Evolutionary conservation across 2,113 vertebrate species (phyloP), one percentile per base, ranked within the genome.

Genomic region (Cololabis saira): DNA sequence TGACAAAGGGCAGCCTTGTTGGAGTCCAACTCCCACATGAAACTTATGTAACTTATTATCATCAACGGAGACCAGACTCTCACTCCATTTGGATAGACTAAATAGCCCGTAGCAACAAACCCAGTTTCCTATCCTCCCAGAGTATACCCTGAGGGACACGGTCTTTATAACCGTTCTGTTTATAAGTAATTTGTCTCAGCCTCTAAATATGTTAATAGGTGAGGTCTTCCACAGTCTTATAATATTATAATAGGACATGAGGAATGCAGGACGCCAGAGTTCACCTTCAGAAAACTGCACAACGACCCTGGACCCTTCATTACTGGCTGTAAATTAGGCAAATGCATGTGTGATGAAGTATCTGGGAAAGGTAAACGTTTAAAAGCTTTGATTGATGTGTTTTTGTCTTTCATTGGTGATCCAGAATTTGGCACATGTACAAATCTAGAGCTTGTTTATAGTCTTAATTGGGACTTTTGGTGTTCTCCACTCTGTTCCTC

Each of bases 231-330:
- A 7, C 5, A 15, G 77, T 42, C 21, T 60, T 56, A 44, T 4
- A 8, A 43, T 44, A 58, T n/a, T n/a, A 54, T 61, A 71, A 30
- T 19, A 27, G 44, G 30, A 5, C 45, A 19, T 8, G 13, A 69
- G 42, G 6, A 76, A 78, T 40, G 41, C 33, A 42, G 68, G 64
- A 42, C 72, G 50, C n/a, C 18, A 21, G 57, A 48, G 65, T 67
- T 77, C 73, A 77, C 71, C 67, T 83, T 42, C 56, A 61, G 48
- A 84, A 71, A 70, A 7, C 52, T 44, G 66, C 50, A 55, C 52
- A 78, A n/a, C 22, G 61, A n/a, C 17, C 45, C 3, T 54, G 17
- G 49, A 59, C 33, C 47, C n/a, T 19, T 13, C 40, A 42, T 24
- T 51, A 1, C 17, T 18, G 15, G 12, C 6, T 41, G 59, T 63